A percentile compares a stretch with the other conserved stretches of the same genome.
Conservation (phyloP, 1,140 invertebrate species). For the Vanessa tameamea region DNA sequence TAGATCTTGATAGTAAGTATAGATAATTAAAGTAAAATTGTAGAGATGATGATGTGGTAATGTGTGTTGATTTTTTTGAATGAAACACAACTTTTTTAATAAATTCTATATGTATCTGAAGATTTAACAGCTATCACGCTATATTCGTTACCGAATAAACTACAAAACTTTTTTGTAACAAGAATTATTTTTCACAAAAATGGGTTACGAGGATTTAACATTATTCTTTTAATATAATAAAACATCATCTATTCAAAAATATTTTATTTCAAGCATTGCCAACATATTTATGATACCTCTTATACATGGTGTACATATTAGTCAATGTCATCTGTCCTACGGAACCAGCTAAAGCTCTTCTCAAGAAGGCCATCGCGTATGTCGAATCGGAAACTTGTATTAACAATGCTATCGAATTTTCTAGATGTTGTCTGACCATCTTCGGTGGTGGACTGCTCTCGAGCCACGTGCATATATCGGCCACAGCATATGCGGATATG, state of each 20-base stretch:
- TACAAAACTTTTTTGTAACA: too few species aligned
- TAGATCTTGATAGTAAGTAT: too few species aligned
- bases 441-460: conserved; percentile 55
- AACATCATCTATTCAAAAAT: conserved; percentile 6
- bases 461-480: conserved; percentile 57
- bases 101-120: too few species aligned
- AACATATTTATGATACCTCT: conserved; percentile 73
- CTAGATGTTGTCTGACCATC: conserved; percentile 62
- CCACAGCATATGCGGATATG: conserved; percentile 67
- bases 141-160: too few species aligned
- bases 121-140: too few species aligned
- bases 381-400: conserved; percentile 62
- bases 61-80: too few species aligned
- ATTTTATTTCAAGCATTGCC: conserved; percentile 60
- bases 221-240: neutral
- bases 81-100: too few species aligned
- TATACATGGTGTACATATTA: conserved; percentile 70
- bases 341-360: conserved; percentile 54
- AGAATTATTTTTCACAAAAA: too few species aligned
- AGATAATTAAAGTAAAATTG: too few species aligned
- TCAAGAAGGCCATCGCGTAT: conserved; percentile 64
- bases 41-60: too few species aligned
- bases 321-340: conserved; percentile 63
- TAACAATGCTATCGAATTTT: conserved; percentile 60
- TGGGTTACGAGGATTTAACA: neutral